Base-by-base conservation (phyloP, 2,888 invertebrate species). In the Eledona agricola region DNA sequence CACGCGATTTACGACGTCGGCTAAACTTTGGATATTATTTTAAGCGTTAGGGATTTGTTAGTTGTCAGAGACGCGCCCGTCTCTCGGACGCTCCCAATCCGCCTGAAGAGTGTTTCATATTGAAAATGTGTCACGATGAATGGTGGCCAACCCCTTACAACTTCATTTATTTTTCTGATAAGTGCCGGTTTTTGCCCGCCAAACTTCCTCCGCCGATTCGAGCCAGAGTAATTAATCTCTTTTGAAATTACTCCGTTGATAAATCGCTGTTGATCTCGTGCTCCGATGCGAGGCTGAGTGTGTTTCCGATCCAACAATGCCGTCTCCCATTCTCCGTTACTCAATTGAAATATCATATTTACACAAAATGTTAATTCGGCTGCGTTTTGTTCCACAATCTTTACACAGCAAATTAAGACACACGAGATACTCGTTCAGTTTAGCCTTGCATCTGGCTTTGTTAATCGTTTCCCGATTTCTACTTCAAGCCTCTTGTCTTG, bases 251-350 rank as follows among this genome's bases (percentile, higher is more conserved):
- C 45, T 45, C 25, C 34, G 45, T 45, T 45, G 45, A 45, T 45
- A 45, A 45, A 45, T 45, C 45, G 45, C 45, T 45, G 45, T 45
- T 45, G 32, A 45, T 45, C 45, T 45, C 34, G 45, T 32, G 38
- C 23, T n/a, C 25, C 35, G 35, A 35, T 35, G 35, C 19, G 4
- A 12, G 34, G 40, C 42, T 42, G 22, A 42, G 42, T 42, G 42
- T 42, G 29, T 22, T 42, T 13, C 23, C 37, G 22, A 23, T 37
- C 23, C 9, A 23, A 42, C 31, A 42, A 42, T 42, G 28, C 25
- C 20, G 38, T 20, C 28, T 40, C 28, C 40, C 16, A 23, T 40
- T 26, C 31, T 31, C 42, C 31, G n/a, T n/a, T n/a, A n/a, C n/a
- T n/a, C n/a, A n/a, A n/a, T n/a, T n/a, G n/a, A n/a, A n/a, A n/a